phyloP scores from a whole-genome alignment of 2,888 invertebrate species.

The Apocheima hispidaria region DNA sequence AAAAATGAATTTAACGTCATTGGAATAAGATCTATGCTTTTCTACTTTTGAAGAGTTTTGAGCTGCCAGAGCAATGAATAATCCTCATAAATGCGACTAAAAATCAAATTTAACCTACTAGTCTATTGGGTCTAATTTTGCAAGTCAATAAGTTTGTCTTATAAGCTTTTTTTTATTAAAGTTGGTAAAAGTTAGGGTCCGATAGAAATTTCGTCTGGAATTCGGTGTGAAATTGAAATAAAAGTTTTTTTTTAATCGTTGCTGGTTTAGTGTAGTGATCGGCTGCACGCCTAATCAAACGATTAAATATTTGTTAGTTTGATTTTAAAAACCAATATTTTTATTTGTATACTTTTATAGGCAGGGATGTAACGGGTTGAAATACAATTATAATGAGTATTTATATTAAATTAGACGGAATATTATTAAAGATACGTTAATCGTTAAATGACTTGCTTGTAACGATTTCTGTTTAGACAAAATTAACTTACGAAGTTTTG shows the following conservation, averaged over 20 bases:
- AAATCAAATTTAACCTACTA: slow-evolving; percentile 46
- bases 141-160: neutral
- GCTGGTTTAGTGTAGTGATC: slow-evolving; percentile 58
- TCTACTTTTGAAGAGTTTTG: slow-evolving; percentile 71
- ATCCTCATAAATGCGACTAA: slow-evolving; percentile 49
- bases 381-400: slow-evolving; percentile 1
- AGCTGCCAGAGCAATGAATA: slow-evolving; percentile 73
- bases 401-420: slow-evolving; percentile 36
- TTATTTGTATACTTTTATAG: slow-evolving; percentile 59
- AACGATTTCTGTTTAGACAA: too few relatives aligned
- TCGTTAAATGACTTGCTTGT: too few relatives aligned
- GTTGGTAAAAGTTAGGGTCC: slow-evolving; percentile 55
- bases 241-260: slow-evolving; percentile 67
- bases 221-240: slow-evolving; percentile 82
- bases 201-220: slow-evolving; percentile 77
- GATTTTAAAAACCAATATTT: slow-evolving; percentile 67
- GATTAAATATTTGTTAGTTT: slow-evolving; percentile 77
- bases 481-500: too few relatives aligned
- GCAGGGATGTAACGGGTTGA: slow-evolving; percentile 58
- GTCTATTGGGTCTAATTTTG: slow-evolving; percentile 46
- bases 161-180: slow-evolving; percentile 49
- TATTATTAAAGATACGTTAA: neutral
- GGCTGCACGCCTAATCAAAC: slow-evolving; percentile 64
- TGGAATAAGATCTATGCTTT: slow-evolving; percentile 68
- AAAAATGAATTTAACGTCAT: slow-evolving; percentile 71